Evolutionary conservation across 2,113 vertebrate species (phyloP).

Genomic region (Polyodon spathula): DNA sequence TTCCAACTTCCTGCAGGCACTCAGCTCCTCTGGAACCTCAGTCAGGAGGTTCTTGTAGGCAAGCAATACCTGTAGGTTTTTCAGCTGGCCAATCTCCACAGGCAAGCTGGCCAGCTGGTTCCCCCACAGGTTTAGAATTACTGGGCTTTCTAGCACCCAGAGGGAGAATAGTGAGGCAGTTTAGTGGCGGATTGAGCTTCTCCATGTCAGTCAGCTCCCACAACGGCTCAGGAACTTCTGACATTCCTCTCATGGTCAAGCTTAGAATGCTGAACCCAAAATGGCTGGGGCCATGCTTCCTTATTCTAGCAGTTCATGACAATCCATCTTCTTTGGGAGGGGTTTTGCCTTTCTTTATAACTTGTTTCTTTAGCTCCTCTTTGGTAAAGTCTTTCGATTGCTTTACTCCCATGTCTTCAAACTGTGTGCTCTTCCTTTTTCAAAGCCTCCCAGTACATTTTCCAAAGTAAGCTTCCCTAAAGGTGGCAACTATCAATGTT

Average conservation of each 20-base stretch:
- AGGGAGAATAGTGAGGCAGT: constrained; percentile 64
- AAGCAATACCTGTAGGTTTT: constrained; percentile 76
- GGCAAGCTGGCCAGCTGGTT: constrained; percentile 76
- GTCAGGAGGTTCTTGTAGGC: constrained; percentile 76
- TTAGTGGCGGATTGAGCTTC: constrained; percentile 86
- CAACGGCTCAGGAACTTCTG: constrained; percentile 65
- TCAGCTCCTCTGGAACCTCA: constrained; percentile 77
- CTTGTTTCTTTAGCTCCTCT: constrained; percentile 39
- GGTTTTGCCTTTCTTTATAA: constrained; percentile 36
- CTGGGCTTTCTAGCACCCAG: constrained; percentile 71
- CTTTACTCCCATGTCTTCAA: constrained; percentile 53
- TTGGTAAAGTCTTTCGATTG: constrained; percentile 43
- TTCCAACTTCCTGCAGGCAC: constrained; percentile 68
- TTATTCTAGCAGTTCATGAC: constrained; percentile 47
- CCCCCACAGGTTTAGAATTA: constrained; percentile 76
- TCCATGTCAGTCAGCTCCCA: constrained; percentile 81
- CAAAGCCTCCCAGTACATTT: constrained; percentile 5
- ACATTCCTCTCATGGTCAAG: constrained; percentile 73
- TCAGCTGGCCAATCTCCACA: constrained; percentile 72
- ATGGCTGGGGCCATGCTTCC: constrained; percentile 40
- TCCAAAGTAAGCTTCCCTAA: background rate
- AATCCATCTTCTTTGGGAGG: constrained; percentile 53
- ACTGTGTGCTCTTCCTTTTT: background rate
- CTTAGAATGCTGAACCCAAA: constrained; percentile 72
- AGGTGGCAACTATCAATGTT: background rate